phyloP scores from a whole-genome alignment of 2,888 invertebrate genomes.

The Osmoderma eremita region DNA sequence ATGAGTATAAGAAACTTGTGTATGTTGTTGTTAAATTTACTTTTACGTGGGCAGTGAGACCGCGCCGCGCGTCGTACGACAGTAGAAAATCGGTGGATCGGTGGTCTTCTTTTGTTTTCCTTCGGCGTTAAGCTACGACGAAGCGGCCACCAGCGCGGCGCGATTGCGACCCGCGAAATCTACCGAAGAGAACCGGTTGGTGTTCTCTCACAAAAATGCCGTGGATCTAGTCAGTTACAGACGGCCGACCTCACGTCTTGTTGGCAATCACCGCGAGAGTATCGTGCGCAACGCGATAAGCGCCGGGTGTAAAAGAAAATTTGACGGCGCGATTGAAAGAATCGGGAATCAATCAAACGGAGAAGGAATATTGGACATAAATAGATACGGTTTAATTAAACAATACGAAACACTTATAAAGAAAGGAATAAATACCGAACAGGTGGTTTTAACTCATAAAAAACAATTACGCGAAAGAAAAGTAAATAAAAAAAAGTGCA shows the following conservation, averaged over 20 bases:
- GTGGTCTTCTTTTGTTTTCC: constrained; percentile 34
- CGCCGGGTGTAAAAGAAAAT: constrained; percentile 1
- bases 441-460: too few relatives aligned
- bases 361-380: neutral
- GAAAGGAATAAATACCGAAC: too few relatives aligned
- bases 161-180: constrained; percentile 46
- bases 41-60: constrained; percentile 20
- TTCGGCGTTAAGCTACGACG: neutral
- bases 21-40: constrained; percentile 10
- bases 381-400: too few relatives aligned
- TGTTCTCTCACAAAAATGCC: constrained; percentile 51
- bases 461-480: too few relatives aligned
- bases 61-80: neutral
- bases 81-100: constrained; percentile 26
- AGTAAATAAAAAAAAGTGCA: too few relatives aligned
- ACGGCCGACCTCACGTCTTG: constrained; percentile 37
- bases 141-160: constrained; percentile 42
- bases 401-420: too few relatives aligned
- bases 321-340: constrained; percentile 28
- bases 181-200: constrained; percentile 52
- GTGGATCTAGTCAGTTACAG: constrained; percentile 49
- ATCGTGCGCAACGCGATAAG: constrained; percentile 28
- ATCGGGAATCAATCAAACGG: too few relatives aligned
- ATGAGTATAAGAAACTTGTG: too few relatives aligned
- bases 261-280: constrained; percentile 18